Conservation (phyloP, 2,888 invertebrate species). For the Synanthedon tipuliformis region DNA sequence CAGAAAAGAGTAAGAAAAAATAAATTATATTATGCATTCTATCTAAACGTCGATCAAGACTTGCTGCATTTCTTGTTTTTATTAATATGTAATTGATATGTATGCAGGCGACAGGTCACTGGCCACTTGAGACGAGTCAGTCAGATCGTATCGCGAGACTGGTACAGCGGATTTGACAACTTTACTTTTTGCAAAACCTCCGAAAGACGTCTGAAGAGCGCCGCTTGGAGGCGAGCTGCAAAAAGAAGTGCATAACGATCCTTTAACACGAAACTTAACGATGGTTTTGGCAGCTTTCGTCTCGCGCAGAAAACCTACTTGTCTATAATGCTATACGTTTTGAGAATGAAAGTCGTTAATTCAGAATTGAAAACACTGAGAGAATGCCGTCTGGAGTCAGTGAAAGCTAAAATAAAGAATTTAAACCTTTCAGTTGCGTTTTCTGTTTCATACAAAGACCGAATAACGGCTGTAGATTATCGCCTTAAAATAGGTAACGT, state of each 20-base stretch:
- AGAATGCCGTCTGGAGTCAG: background rate
- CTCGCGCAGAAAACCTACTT: background rate
- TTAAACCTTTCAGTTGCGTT: background rate
- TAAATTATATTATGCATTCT: background rate
- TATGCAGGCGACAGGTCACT: conserved; percentile 31
- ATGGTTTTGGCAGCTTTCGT: background rate
- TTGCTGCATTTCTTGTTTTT: conserved; percentile 6
- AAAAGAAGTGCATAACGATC: background rate
- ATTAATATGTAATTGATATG: conserved; percentile 6
- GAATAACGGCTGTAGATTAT: background rate
- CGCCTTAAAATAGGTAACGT: background rate
- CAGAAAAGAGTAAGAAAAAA: too few species aligned
- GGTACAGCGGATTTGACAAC: conserved; percentile 41
- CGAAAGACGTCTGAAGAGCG: conserved; percentile 54
- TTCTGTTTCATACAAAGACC: background rate
- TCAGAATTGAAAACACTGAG: background rate
- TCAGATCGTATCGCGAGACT: conserved; percentile 42
- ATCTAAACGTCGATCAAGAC: conserved; percentile 3
- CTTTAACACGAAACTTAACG: conserved; percentile 1
- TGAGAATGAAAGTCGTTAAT: background rate
- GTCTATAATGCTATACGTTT: background rate
- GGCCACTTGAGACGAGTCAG: conserved; percentile 39
- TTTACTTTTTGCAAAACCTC: conserved; percentile 44
- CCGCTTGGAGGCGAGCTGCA: conserved; percentile 7
- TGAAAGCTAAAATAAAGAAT: background rate